These are phyloP conservation scores for Pagetopsis macropterus DNA, from an alignment of 2,797 vertebrate species.

Conservation along the genomic window DNA sequence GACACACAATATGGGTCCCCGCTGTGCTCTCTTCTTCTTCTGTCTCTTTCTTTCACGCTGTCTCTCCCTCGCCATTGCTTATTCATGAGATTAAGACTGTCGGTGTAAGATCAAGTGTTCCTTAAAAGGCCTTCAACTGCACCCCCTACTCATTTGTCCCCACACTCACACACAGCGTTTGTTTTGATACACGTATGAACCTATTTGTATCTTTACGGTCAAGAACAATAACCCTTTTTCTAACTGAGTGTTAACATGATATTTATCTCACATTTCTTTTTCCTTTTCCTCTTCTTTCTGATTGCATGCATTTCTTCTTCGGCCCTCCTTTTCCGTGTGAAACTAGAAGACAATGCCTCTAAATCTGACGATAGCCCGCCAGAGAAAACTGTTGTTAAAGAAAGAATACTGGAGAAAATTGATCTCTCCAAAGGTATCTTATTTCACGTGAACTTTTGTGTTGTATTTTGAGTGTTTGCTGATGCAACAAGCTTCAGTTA, in stretches of 20 bases:
- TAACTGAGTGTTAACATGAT: background rate
- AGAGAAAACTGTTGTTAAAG: conserved; percentile 85
- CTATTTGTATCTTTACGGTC: background rate
- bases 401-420: conserved; percentile 76
- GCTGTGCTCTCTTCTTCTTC: conserved; percentile 47
- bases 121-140: conserved; percentile 50
- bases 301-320: conserved; percentile 56
- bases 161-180: conserved; percentile 30
- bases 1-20: conserved; percentile 64
- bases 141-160: conserved; percentile 32
- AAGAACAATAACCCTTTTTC: background rate
- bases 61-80: conserved; percentile 62
- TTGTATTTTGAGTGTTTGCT: conserved; percentile 16
- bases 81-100: conserved; percentile 79
- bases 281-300: conserved; percentile 40
- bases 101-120: conserved; percentile 76
- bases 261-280: conserved; percentile 17
- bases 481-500: conserved; percentile 46
- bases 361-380: conserved; percentile 85
- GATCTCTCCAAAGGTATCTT: conserved; percentile 76
- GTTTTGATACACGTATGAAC: conserved; percentile 29
- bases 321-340: conserved; percentile 40
- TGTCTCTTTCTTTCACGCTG: conserved; percentile 48
- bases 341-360: conserved; percentile 86
- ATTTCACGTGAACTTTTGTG: background rate